Base-by-base conservation (phyloP, 2,888 invertebrate species). In the Pachycephus smyrnensis region DNA sequence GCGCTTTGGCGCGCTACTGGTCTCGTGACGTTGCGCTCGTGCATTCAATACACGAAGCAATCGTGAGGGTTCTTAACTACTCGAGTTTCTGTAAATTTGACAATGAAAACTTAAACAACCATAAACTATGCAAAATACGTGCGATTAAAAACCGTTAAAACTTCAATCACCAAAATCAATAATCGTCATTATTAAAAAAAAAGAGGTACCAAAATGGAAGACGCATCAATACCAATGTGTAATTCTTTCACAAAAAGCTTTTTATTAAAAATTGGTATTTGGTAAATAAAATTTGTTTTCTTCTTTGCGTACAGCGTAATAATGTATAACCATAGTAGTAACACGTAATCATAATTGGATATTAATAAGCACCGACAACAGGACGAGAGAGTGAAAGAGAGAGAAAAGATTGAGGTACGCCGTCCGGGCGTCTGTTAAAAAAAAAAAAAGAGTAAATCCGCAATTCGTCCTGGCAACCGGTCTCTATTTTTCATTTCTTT, bases 191-290 rank as follows among this genome's bases (percentile, higher is more conserved):
- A 9, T 23, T 6, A 55, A 2, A 55, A 23, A 40, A 55, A 55
- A 15, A 23, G 1, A 55, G 23, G 23, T 55, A 55, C 9, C 23
- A 55, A 55, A 15, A 55, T 55, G 55, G 55, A 55, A 23, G 1
- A 55, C 23, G 55, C 23, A 55, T 55, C 55, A 15, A 23, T 23
- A 23, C 23, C 55, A 55, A 9, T 55, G 15, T 71, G 71, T 71
- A 30, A 36, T 75, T 84, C 79, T 77, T 82, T 82, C 80, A 82
- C 83, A 83, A 84, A 86, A 82, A 77, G 78, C 79, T 75, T 86
- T 86, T 87, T 86, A 85, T 86, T 87, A 84, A 85, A 87, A 86
- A 84, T 82, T 85, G 82, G 85, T 85, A 87, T 86, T 85, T 85
- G 85, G 86, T 85, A 86, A 87, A 87, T 87, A 85, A 87, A 85